Evolutionary conservation across 2,888 invertebrate genomes (phyloP).

Genomic region (Agriopis marginaria): DNA sequence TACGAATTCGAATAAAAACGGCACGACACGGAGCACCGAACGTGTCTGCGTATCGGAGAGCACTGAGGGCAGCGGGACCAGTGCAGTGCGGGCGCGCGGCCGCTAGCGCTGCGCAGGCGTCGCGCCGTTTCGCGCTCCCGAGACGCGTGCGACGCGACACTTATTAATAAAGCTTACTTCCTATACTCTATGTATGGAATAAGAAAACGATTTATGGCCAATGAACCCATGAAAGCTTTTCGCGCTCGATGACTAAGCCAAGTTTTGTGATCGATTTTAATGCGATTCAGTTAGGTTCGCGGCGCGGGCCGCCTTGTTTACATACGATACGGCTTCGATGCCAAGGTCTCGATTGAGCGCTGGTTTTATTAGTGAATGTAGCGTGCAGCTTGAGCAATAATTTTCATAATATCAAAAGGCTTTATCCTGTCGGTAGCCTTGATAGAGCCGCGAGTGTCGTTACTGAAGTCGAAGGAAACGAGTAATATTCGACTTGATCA

Average conservation of each 20-base stretch:
- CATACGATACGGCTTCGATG: conserved; percentile 53
- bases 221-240: conserved; percentile 80
- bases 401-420: conserved; percentile 21
- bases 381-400: conserved; percentile 21
- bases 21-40: conserved; percentile 60
- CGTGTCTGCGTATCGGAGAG: conserved; percentile 53
- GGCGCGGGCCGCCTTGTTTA: conserved; percentile 39
- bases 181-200: conserved; percentile 71
- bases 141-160: conserved; percentile 63
- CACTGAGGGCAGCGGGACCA: conserved; percentile 38
- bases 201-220: conserved; percentile 81
- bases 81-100: conserved; percentile 43
- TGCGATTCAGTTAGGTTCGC: conserved; percentile 42
- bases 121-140: conserved; percentile 48
- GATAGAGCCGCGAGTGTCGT: conserved; percentile 20
- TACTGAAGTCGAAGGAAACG: conserved; percentile 29
- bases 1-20: conserved; percentile 47
- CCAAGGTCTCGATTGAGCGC: conserved; percentile 59
- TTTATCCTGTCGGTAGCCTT: conserved; percentile 40
- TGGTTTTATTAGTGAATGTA: conserved; percentile 35
- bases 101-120: conserved; percentile 43
- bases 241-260: conserved; percentile 62
- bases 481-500: conserved; percentile 7
- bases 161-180: conserved; percentile 83
- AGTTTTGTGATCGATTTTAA: conserved; percentile 47